A percentile compares a stretch with the other conserved stretches of the same genome.
Evolutionary conservation across 2,113 vertebrate genomes (phyloP).

Genomic region (Pan troglodytes): NHGRI_mPanTro3-v2.1_pri NC_072404.2:91335501-91336000

Average conservation of each 20-base stretch:
- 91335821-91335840: conserved; percentile 29
- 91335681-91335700: background rate
- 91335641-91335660: background rate
- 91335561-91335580: conserved; percentile 71
- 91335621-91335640: background rate
- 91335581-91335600: background rate
- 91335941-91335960: conserved; percentile 60
- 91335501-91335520: background rate
- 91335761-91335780: background rate
- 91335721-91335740: background rate
- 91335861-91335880: conserved; percentile 45
- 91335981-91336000: conserved; percentile 14
- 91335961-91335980: conserved; percentile 62
- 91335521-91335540: conserved; percentile 51
- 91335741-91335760: background rate
- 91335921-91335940: conserved; percentile 52
- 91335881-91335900: conserved; percentile 64
- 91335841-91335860: conserved; percentile 18
- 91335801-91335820: conserved; percentile 72
- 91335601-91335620: background rate
- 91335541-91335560: conserved; percentile 59
- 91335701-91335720: background rate
- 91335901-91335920: conserved; percentile 44
- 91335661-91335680: background rate
- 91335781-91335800: conserved; percentile 28